phyloP scores from a whole-genome alignment of 1,140 invertebrate species.

The Pseudomyrmex pallidus region DNA sequence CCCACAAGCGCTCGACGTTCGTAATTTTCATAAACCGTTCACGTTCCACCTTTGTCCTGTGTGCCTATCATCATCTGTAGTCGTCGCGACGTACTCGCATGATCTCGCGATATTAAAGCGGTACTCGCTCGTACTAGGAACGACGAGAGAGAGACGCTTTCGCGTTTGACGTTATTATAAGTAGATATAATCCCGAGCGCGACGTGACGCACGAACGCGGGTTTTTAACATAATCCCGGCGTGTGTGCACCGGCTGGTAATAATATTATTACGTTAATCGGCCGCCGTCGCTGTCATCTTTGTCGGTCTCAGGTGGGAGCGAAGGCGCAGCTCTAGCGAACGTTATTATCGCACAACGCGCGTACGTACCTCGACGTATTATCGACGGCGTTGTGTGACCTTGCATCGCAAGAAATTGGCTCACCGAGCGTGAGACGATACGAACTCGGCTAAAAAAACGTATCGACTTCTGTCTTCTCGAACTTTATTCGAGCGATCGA shows the following conservation, averaged over 20 bases:
- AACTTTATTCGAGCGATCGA: not conserved
- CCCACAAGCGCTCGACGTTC: not conserved
- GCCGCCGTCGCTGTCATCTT: not conserved
- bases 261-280: slow-evolving; percentile 54
- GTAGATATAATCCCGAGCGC: slow-evolving; percentile 51
- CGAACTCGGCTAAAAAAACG: not conserved
- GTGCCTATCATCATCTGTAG: not conserved
- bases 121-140: slow-evolving; percentile 38
- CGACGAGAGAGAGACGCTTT: slow-evolving; percentile 42
- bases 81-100: slow-evolving; percentile 15
- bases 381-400: slow-evolving; percentile 37
- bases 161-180: slow-evolving; percentile 55
- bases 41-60: slow-evolving; percentile 3
- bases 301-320: slow-evolving; percentile 23
- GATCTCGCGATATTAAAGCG: slow-evolving; percentile 38
- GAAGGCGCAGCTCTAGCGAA: slow-evolving; percentile 34
- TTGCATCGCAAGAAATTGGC: slow-evolving; percentile 32
- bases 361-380: slow-evolving; percentile 48
- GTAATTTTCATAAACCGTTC: not conserved
- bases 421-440: not conserved
- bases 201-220: slow-evolving; percentile 48
- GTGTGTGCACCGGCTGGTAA: slow-evolving; percentile 6
- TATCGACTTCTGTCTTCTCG: not conserved
- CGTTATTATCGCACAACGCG: slow-evolving; percentile 44
- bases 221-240: slow-evolving; percentile 46